phyloP scores from a whole-genome alignment of 2,888 invertebrate species.

The Noctua janthe region DNA sequence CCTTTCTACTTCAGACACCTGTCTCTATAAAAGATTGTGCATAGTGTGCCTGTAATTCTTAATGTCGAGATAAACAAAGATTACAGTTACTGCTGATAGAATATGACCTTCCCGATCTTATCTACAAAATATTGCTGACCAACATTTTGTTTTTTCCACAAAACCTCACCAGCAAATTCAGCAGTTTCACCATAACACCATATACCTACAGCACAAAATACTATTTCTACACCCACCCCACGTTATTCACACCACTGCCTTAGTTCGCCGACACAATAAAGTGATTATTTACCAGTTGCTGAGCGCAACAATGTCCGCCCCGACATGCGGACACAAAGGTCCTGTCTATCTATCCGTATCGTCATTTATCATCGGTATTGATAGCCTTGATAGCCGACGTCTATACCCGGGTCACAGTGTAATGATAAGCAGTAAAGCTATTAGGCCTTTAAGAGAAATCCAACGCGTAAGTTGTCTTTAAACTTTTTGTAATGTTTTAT shows the following conservation, averaged over 20 bases:
- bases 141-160: not conserved
- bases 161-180: not conserved
- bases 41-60: no score
- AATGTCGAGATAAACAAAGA: no score
- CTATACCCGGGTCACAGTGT: conserved; percentile 29
- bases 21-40: no score
- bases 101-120: not conserved
- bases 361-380: conserved; percentile 65
- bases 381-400: conserved; percentile 55
- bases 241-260: not conserved
- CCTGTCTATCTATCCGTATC: conserved; percentile 43
- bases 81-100: not conserved
- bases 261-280: conserved; percentile 40
- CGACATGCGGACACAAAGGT: conserved; percentile 55
- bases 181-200: not conserved
- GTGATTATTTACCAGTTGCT: conserved; percentile 53
- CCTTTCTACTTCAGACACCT: no score
- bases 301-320: conserved; percentile 49
- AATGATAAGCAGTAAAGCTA: not conserved
- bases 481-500: no score
- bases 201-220: conserved; percentile 1
- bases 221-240: not conserved
- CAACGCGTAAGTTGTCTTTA: no score
- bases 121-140: not conserved
- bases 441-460: not conserved